Evolutionary conservation across 1,140 invertebrate species (phyloP).

Genomic region (Habropoda laboriosa): DNA sequence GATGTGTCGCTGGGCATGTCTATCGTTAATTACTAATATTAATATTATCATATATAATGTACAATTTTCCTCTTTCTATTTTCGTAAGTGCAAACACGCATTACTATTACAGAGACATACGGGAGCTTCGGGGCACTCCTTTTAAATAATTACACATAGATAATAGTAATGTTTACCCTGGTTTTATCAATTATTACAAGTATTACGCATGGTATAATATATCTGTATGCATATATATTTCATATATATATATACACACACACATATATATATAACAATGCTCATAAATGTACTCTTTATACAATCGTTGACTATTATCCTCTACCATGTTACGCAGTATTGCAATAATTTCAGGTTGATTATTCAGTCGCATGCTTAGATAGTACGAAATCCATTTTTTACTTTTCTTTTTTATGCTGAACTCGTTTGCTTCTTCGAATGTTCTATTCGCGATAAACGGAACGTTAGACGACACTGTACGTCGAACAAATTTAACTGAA

Average conservation of each 20-base stretch:
- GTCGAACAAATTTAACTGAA: not conserved
- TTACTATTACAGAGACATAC: constrained; percentile 24
- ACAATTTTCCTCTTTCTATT: constrained; percentile 20
- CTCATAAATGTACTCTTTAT: constrained; percentile 45
- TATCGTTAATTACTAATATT: constrained; percentile 25
- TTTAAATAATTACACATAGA: constrained; percentile 52
- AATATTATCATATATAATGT: constrained; percentile 23
- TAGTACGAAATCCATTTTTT: constrained; percentile 35
- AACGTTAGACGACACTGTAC: not conserved
- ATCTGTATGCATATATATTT: not conserved
- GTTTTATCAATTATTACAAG: constrained; percentile 62
- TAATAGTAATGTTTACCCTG: constrained; percentile 62
- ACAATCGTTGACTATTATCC: constrained; percentile 34
- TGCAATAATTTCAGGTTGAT: constrained; percentile 63
- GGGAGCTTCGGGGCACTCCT: not conserved
- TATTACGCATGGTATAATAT: constrained; percentile 30
- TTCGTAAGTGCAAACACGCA: constrained; percentile 36
- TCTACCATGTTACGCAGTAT: constrained; percentile 42
- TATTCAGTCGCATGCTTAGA: constrained; percentile 70
- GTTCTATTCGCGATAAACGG: not conserved
- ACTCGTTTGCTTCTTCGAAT: not conserved
- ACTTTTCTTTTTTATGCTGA: not conserved
- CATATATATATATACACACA: not conserved
- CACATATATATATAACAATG: constrained; percentile 49
- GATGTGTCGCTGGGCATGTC: constrained; percentile 10